Evolutionary conservation across 2,113 vertebrate genomes (phyloP).

Genomic region (Tragelaphus buxtoni): DNA sequence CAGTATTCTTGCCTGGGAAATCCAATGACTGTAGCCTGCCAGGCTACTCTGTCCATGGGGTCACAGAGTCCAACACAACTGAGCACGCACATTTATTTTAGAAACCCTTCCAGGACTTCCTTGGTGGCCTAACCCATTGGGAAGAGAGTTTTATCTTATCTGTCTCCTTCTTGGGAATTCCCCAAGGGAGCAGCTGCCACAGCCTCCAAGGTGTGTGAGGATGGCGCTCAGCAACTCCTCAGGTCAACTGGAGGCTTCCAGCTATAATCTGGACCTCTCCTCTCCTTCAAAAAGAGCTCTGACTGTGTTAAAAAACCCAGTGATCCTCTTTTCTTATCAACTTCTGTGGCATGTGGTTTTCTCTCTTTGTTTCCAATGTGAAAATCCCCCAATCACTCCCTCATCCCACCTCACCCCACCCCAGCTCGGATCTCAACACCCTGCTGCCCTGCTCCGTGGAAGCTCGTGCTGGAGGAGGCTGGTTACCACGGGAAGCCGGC

Average conservation of each 20-base stretch:
- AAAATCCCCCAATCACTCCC: not conserved
- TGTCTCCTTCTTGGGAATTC: not conserved
- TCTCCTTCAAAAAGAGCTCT: not conserved
- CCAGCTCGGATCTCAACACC: not conserved
- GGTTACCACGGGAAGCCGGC: not conserved
- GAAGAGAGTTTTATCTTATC: not conserved
- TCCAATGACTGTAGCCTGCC: not conserved
- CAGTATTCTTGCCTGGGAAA: not conserved
- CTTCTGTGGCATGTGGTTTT: not conserved
- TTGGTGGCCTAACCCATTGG: not conserved
- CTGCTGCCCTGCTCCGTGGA: not conserved
- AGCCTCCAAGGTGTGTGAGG: not conserved
- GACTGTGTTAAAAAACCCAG: not conserved
- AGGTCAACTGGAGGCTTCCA: too few species aligned
- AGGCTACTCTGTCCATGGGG: not conserved
- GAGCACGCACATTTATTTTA: not conserved
- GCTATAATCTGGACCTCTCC: not conserved
- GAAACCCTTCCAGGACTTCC: not conserved
- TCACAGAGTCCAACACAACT: not conserved
- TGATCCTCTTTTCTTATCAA: not conserved
- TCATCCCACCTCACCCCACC: not conserved
- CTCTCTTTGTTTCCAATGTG: not conserved
- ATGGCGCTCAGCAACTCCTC: not conserved
- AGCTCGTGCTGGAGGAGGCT: not conserved
- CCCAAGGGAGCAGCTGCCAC: not conserved